Base-by-base conservation (phyloP, 2,888 invertebrate species). In the Papilio demoleus region DNA sequence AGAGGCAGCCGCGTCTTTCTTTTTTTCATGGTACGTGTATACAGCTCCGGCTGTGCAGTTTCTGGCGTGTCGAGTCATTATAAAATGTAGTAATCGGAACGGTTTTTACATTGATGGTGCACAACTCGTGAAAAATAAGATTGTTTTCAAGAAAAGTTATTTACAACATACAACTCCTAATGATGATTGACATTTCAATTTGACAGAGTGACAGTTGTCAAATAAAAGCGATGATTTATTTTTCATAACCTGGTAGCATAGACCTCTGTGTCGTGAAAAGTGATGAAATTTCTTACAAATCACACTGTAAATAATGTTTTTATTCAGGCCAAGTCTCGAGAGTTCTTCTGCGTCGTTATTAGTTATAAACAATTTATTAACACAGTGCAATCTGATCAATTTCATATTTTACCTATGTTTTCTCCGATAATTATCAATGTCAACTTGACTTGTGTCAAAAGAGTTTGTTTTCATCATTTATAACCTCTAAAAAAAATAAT, bases 41-140 rank as follows among this genome's bases (percentile, higher is more conserved):
- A 99, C 99, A 9, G 99, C 97, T 68, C 99, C 98, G 0, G 99
- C 99, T 1, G 99, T 99, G 81, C 98, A 98, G 90, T 99, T 99
- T 86, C 98, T 96, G 11, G 99, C 99, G 84, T 99, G 99, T 65
- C 99, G 94, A 0, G 98, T 98, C 98, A 98, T 98, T 76, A 38
- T 67, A 1, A 19, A 58, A 34, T 2, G 17, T 31, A 31, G 3
- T 31, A 6, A 17, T 56, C 3, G 31, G 4, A 8, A 9, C n/a
- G 14, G 17, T 56, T 17, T 31, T 11, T 9, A n/a, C n/a, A 31
- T 17, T 9, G 14, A 53, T 24, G 4, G 12, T 2, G n/a, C n/a
- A n/a, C n/a, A 31, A 56, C n/a, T 56, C n/a, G 17, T 31, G 27
- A 38, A 38, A 38, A 38, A 38, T 6, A 31, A 31, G 6, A 42